A percentile compares a stretch with the other conserved stretches of the same genome.
These are phyloP conservation scores for Acanthosepion pharaonis DNA, from an alignment of 2,888 invertebrate genomes.

Conservation along the genomic window DNA sequence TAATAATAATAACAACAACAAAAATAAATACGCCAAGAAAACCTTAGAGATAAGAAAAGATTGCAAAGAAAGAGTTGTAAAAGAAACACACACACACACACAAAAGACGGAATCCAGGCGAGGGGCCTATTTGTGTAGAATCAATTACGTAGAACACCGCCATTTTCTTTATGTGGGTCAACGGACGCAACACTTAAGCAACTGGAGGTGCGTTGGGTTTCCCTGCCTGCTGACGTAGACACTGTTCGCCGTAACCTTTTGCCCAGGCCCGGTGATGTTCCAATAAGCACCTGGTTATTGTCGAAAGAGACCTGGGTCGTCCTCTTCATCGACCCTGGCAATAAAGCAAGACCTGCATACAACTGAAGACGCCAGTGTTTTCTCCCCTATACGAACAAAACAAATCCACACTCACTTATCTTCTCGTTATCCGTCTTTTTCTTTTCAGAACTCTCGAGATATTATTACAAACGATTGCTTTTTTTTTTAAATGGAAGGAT, in stretches of 20 bases:
- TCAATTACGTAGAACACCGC: conserved; percentile 15
- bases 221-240: neutral
- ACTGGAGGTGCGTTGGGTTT: conserved; percentile 12
- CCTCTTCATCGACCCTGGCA: conserved; percentile 15
- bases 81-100: neutral
- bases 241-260: neutral
- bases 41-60: neutral
- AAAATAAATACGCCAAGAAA: neutral
- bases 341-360: conserved; percentile 1
- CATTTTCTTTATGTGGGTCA: neutral
- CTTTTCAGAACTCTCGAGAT: neutral
- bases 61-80: neutral
- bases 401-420: neutral
- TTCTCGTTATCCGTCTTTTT: neutral
- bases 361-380: conserved; percentile 1
- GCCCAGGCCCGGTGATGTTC: conserved; percentile 33
- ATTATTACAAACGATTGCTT: neutral
- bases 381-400: neutral
- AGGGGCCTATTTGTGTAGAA: neutral
- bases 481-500: neutral
- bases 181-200: neutral
- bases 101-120: neutral
- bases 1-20: neutral
- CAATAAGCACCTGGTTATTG: conserved; percentile 20
- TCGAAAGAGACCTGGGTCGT: conserved; percentile 2